A percentile compares a stretch with the other conserved stretches of the same genome.
Conservation (phyloP, 2,797 vertebrate genomes). For the Decapterus maruadsi region DNA sequence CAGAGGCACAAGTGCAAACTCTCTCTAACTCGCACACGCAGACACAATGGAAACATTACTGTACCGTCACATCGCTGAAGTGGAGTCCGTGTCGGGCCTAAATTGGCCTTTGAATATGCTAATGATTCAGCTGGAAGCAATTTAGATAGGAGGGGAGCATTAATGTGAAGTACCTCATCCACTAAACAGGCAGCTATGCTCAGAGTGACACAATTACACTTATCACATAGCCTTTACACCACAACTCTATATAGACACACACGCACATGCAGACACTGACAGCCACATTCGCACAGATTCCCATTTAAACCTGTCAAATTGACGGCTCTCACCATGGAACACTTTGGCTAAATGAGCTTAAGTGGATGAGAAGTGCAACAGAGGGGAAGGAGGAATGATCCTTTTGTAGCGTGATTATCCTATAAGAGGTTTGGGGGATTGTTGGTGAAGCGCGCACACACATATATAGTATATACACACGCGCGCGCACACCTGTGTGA, state of each 20-base stretch:
- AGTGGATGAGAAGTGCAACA: slow-evolving; percentile 68
- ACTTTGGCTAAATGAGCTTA: slow-evolving; percentile 69
- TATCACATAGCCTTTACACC: slow-evolving; percentile 44
- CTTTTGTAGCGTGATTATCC: slow-evolving; percentile 60
- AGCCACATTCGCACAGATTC: slow-evolving; percentile 44
- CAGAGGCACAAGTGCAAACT: slow-evolving; percentile 16
- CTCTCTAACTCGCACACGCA: slow-evolving; percentile 9
- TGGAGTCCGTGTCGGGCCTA: slow-evolving; percentile 44
- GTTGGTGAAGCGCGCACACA: neutral
- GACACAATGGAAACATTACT: slow-evolving; percentile 21
- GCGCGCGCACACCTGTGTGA: slow-evolving; percentile 29
- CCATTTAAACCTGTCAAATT: slow-evolving; percentile 63
- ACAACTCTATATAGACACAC: slow-evolving; percentile 1
- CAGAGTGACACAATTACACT: slow-evolving; percentile 66
- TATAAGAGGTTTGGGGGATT: slow-evolving; percentile 50
- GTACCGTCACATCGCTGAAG: slow-evolving; percentile 38
- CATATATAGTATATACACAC: slow-evolving; percentile 26
- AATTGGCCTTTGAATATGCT: slow-evolving; percentile 72
- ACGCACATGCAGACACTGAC: slow-evolving; percentile 29
- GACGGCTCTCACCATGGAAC: slow-evolving; percentile 51
- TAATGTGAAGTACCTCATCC: slow-evolving; percentile 65
- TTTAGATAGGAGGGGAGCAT: slow-evolving; percentile 60
- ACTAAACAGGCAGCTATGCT: slow-evolving; percentile 50
- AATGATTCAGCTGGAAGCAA: slow-evolving; percentile 66
- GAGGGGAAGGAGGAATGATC: slow-evolving; percentile 50